Base-by-base conservation (phyloP, 1,140 invertebrate genomes). In the Drosophila tani region DNA sequence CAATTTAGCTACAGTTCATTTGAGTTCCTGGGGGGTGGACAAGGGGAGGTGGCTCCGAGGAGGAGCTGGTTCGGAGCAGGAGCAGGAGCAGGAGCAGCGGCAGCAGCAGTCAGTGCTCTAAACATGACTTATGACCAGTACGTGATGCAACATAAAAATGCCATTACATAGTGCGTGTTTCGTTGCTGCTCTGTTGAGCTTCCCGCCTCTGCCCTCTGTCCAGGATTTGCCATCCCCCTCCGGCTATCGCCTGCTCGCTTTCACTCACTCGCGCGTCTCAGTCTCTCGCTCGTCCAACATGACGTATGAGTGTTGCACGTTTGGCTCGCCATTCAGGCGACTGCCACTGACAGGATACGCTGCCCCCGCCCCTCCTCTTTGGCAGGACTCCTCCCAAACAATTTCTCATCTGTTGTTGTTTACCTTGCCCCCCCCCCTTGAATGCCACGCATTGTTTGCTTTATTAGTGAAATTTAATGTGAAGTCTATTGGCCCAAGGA, bases 91-190 rank as follows among this genome's bases (percentile, higher is more conserved):
- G 7, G 45, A 32, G 19, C 53, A 24, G 46, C 14, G 46, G 41
- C 60, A 70, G 63, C 43, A 82, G 79, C 79, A 81, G 73, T 77
- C 82, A 86, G 82, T 81, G 85, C 82, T 85, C 90, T 90, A 91
- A 91, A 91, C 90, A 91, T 91, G 90, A 91, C 90, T 91, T 91
- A 91, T 91, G 90, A 91, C 85, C 91, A 76, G 74, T 91, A 92
- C 91, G 91, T 92, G 91, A 92, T 91, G 90, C 91, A 91, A 91
- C 91, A 91, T 91, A 92, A 92, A 92, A 91, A 91, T 92, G 82
- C 90, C 80, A 90, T 91, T 91, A 91, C 85, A 87, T 87, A 83
- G 83, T 87, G 83, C 84, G 84, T 87, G 83, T 88, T 66, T 51
- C 68, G 67, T 43, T 65, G 75, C 66, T 65, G 55, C 58, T 78